Evolutionary conservation across 2,797 vertebrate species (phyloP).

Genomic region (Hephaestus fuliginosus): DNA sequence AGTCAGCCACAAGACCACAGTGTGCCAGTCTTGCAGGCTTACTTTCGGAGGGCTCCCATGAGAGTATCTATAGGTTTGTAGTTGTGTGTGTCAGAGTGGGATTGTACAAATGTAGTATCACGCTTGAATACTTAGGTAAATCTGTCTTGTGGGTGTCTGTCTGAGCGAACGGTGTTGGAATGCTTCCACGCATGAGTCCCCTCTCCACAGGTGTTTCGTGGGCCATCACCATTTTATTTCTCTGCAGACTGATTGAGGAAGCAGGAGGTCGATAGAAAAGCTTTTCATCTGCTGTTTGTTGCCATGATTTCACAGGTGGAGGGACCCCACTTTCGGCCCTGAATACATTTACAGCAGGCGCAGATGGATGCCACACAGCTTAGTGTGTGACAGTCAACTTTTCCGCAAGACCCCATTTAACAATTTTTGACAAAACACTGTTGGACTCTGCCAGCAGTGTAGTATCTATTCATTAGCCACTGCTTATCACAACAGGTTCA

Average conservation of each 20-base stretch:
- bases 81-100: constrained; percentile 9
- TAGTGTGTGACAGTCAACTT: constrained; percentile 42
- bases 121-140: constrained; percentile 29
- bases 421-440: constrained; percentile 22
- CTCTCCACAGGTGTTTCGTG: constrained; percentile 55
- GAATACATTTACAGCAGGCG: constrained; percentile 49
- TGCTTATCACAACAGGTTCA: constrained; percentile 17
- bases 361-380: constrained; percentile 48
- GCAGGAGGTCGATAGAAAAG: constrained; percentile 38
- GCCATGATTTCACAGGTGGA: constrained; percentile 63
- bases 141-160: neutral
- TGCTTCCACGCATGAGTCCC: neutral
- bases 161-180: neutral
- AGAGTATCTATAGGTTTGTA: constrained; percentile 18
- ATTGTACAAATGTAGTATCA: constrained; percentile 17
- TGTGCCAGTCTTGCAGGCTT: constrained; percentile 11
- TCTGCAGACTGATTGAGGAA: constrained; percentile 48
- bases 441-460: neutral
- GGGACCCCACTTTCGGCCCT: constrained; percentile 30
- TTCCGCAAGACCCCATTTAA: constrained; percentile 39
- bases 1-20: constrained; percentile 10
- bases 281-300: constrained; percentile 45
- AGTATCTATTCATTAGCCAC: constrained; percentile 5
- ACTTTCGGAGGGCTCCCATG: neutral
- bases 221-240: constrained; percentile 44